Evolutionary conservation across 2,797 vertebrate species (phyloP).

Genomic region (Pipistrellus nathusii): DNA sequence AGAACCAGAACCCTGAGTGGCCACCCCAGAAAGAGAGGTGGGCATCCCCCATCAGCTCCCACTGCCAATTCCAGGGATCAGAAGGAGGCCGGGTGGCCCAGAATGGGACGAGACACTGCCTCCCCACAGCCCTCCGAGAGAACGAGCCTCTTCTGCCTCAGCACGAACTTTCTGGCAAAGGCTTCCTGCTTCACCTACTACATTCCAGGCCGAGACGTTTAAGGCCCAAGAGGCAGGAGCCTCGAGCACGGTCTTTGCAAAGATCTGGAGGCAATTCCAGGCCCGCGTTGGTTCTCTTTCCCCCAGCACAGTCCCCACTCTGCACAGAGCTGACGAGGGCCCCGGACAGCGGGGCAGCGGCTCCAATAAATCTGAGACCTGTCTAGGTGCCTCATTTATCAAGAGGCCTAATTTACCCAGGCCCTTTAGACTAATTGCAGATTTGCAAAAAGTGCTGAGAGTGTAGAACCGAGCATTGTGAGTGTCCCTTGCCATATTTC

Average conservation of each 20-base stretch:
- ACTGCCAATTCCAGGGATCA: background rate
- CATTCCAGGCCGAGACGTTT: constrained; percentile 81
- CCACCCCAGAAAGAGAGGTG: background rate
- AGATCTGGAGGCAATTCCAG: constrained; percentile 78
- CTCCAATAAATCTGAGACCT: constrained; percentile 94
- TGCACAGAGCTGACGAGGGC: constrained; percentile 84
- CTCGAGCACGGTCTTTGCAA: constrained; percentile 72
- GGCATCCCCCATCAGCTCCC: background rate
- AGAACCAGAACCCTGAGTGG: background rate
- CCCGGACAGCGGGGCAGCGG: constrained; percentile 90
- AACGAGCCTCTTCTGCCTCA: background rate
- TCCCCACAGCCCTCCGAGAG: background rate
- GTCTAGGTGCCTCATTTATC: constrained; percentile 98
- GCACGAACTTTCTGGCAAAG: constrained; percentile 53
- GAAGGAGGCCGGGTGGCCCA: background rate
- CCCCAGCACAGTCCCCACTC: constrained; percentile 79
- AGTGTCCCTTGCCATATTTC: constrained; percentile 97
- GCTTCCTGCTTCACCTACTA: constrained; percentile 70
- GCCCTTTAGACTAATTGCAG: constrained; percentile 99
- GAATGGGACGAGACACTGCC: background rate
- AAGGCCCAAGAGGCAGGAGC: constrained; percentile 73
- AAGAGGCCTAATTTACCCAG: constrained; percentile 99
- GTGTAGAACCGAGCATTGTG: constrained; percentile 94
- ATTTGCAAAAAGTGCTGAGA: constrained; percentile 99
- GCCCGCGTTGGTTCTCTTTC: constrained; percentile 75